Evolutionary conservation across 2,888 invertebrate species (phyloP).

Genomic region (Nomada ferruginata): DNA sequence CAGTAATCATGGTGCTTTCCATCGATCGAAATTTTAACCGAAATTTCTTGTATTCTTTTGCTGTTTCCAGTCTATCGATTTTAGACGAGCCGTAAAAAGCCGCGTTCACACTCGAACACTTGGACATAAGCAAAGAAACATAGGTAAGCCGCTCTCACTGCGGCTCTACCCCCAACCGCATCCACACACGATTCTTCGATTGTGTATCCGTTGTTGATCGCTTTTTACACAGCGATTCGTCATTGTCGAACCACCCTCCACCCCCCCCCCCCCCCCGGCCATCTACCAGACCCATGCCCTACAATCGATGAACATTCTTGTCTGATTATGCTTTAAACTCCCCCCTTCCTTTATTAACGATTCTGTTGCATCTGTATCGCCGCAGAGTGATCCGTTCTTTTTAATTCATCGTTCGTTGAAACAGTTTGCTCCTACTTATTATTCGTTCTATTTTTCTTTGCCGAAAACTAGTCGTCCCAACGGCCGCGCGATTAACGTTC

Average conservation of each 20-base stretch:
- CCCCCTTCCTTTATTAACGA: not conserved
- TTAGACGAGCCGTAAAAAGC: slow-evolving; percentile 80
- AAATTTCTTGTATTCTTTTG: slow-evolving; percentile 70
- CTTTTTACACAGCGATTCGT: slow-evolving; percentile 30
- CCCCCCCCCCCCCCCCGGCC: not conserved
- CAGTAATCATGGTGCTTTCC: slow-evolving; percentile 26
- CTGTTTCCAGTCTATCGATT: slow-evolving; percentile 81
- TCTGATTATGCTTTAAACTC: slow-evolving; percentile 36
- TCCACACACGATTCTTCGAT: slow-evolving; percentile 61
- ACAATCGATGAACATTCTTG: slow-evolving; percentile 25
- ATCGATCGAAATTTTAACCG: slow-evolving; percentile 57
- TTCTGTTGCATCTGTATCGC: slow-evolving; percentile 7
- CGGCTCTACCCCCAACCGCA: slow-evolving; percentile 65
- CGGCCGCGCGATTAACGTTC: slow-evolving; percentile 4
- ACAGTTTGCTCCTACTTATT: not conserved
- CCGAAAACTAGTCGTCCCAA: not conserved
- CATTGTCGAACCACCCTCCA: slow-evolving; percentile 15
- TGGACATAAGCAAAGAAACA: slow-evolving; percentile 72
- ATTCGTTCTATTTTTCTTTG: slow-evolving; percentile 8
- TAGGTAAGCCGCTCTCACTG: slow-evolving; percentile 76
- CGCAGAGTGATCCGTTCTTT: slow-evolving; percentile 10
- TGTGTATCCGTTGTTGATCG: slow-evolving; percentile 53
- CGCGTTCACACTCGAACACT: slow-evolving; percentile 72
- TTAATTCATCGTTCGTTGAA: slow-evolving; percentile 2
- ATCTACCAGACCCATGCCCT: not conserved